Percentiles rank a stretch among this genome's conserved stretches.
Conservation (phyloP, 2,888 invertebrate genomes). For the Drosophila macrospina region DNA sequence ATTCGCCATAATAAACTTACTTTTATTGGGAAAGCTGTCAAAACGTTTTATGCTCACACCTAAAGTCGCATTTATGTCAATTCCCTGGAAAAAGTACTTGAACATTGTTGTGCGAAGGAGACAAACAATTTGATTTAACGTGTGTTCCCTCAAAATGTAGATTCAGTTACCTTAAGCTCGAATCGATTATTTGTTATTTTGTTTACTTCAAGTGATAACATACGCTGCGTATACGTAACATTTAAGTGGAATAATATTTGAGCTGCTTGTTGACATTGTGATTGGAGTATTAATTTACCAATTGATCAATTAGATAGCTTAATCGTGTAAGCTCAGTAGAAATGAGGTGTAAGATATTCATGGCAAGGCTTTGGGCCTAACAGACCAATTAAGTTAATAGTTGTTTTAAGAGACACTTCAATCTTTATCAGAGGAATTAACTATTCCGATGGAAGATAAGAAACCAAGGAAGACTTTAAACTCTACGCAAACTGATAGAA, state of each 20-base stretch:
- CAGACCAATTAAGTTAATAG: no score
- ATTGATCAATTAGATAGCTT: background rate
- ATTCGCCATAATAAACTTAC: slow-evolving; percentile 12
- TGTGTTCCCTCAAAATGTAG: background rate
- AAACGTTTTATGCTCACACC: slow-evolving; percentile 28
- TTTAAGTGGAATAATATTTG: background rate
- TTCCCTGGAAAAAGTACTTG: background rate
- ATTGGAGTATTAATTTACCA: background rate
- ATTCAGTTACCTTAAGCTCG: background rate
- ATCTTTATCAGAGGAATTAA: no score
- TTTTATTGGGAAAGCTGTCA: slow-evolving; percentile 36
- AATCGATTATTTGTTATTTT: slow-evolving; percentile 5
- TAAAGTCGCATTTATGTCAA: slow-evolving; percentile 14
- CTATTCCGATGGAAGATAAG: no score
- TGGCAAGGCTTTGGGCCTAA: background rate
- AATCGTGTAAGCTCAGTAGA: background rate
- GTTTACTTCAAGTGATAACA: background rate
- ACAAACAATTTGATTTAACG: background rate
- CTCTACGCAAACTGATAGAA: no score
- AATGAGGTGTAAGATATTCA: background rate
- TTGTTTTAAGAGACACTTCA: no score
- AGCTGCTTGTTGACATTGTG: background rate
- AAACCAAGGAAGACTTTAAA: no score
- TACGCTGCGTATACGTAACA: background rate
- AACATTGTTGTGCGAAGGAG: slow-evolving; percentile 7